Evolutionary conservation across 2,888 invertebrate species (phyloP), one percentile per base, ranked within the genome.

Genomic region (Urechis unicinctus): DNA sequence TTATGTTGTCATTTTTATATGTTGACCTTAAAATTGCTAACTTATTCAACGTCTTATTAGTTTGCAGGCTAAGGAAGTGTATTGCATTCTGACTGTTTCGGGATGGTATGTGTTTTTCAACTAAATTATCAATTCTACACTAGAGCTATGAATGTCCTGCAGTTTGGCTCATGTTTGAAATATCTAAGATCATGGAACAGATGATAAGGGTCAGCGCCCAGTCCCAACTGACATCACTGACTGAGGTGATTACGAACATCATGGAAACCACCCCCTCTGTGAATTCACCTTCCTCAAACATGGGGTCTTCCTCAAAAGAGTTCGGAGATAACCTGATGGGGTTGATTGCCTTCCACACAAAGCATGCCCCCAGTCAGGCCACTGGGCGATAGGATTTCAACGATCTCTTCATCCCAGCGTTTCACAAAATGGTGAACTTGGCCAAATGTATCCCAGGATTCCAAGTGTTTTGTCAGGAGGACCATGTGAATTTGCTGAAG

Each of bases 391-490:
- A 93, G 76, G n/a, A n/a, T n/a, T 95, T 95, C 82, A 92, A 93
- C 56, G 93, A 95, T 80, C 85, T 93, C 71, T 96, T 96, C 81
- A 92, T 95, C 26, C 94, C 94, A 66, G 93, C 95, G 56, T 96
- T 97, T 74, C 89, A 94, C 67, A 95, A 94, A 52, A 96, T 98
- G 50, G 95, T 97, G 63, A 94, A 95, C 80, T 98, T 97, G 79
- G 95, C 97, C 71, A 95, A 96, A 76, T 87, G 91, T 74, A 91
- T 98, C 73, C 96, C 96, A 65, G 97, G 97, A 61, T 98, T 98
- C 83, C 86, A 89, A 73, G 82, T 93, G 69, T 85, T 98, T 69
- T 88, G 91, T 53, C 94, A 95, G 80, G n/a, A n/a, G n/a, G 94
- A 98, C 79, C 94, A 97, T 81, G 93, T 97, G 70, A 94, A 94